Evolutionary conservation across 2,113 vertebrate genomes (phyloP).

Genomic region (Oplegnathus fasciatus): DNA sequence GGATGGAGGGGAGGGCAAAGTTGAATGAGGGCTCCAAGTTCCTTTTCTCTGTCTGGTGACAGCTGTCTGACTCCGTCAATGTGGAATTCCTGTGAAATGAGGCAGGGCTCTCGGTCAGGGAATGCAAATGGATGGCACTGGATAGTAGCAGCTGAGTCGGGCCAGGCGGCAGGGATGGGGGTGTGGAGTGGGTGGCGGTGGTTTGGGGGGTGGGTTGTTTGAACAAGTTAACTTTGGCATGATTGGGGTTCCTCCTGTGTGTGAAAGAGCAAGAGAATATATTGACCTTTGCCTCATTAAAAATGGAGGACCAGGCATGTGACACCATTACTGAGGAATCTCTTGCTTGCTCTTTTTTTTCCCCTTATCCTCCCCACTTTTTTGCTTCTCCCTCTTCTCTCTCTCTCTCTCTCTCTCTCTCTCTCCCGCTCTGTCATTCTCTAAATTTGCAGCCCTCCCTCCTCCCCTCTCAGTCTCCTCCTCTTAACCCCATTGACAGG

Average conservation of each 20-base stretch:
- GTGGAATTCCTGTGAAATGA: conserved; percentile 84
- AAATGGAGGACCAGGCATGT: conserved; percentile 90
- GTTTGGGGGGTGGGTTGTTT: conserved; percentile 73
- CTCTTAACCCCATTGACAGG: conserved; percentile 89
- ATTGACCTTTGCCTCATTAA: conserved; percentile 95
- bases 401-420: conserved; percentile 16
- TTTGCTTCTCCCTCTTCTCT: conserved; percentile 43
- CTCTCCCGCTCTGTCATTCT: conserved; percentile 3
- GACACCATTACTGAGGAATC: conserved; percentile 85
- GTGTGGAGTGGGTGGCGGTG: background rate
- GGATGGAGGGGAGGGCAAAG: conserved; percentile 36
- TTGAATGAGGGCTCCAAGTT: conserved; percentile 72
- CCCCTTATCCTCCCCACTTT: conserved; percentile 43
- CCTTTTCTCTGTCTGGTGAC: conserved; percentile 78
- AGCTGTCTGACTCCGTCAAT: conserved; percentile 85
- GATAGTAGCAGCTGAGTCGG: conserved; percentile 35
- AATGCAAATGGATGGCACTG: conserved; percentile 76
- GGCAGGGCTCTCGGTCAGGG: conserved; percentile 73
- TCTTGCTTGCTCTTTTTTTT: conserved; percentile 56
- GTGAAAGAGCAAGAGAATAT: conserved; percentile 93
- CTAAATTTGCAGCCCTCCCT: conserved; percentile 28
- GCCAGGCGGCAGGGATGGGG: background rate
- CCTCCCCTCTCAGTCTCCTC: conserved; percentile 79
- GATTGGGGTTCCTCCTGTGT: conserved; percentile 91
- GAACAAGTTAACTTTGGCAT: conserved; percentile 91